Conservation (phyloP, 2,797 vertebrate genomes). For the Tenualosa thibaudeaui region DNA sequence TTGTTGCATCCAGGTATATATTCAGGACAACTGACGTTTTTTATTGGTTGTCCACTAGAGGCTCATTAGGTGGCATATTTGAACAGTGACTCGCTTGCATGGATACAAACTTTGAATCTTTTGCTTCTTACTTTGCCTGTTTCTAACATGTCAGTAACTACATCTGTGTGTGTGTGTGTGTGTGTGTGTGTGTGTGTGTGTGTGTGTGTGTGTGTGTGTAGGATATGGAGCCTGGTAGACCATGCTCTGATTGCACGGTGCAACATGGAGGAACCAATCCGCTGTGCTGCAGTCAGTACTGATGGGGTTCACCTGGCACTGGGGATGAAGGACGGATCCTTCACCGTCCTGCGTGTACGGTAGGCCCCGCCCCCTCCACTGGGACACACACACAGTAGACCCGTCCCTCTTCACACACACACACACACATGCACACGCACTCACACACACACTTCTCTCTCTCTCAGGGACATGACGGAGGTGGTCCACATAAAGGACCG, state of each 20-base stretch:
- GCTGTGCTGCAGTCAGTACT: constrained; percentile 92
- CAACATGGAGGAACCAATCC: constrained; percentile 98
- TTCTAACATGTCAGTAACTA: too few relatives aligned
- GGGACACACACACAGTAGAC: too few relatives aligned
- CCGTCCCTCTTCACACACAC: not conserved
- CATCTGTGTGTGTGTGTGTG: constrained; percentile 6
- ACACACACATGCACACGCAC: not conserved
- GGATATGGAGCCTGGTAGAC: constrained; percentile 98
- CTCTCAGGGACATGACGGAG: constrained; percentile 95
- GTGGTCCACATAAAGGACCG: constrained; percentile 99
- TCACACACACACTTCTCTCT: constrained; percentile 29
- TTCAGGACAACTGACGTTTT: too few relatives aligned
- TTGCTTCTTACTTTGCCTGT: too few relatives aligned
- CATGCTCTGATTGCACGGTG: constrained; percentile 96
- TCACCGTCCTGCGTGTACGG: not conserved
- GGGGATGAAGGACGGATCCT: constrained; percentile 98
- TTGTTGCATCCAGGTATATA: too few relatives aligned
- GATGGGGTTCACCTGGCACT: constrained; percentile 95
- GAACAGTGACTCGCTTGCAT: too few relatives aligned
- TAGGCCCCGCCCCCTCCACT: not conserved
- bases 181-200: constrained; percentile 23
- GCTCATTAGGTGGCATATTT: too few relatives aligned
- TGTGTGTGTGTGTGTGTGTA: constrained; percentile 60
- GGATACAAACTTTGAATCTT: too few relatives aligned
- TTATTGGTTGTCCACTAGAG: too few relatives aligned